Conservation (phyloP, 2,888 invertebrate genomes). For the Scaptomyza polygonia region DNA sequence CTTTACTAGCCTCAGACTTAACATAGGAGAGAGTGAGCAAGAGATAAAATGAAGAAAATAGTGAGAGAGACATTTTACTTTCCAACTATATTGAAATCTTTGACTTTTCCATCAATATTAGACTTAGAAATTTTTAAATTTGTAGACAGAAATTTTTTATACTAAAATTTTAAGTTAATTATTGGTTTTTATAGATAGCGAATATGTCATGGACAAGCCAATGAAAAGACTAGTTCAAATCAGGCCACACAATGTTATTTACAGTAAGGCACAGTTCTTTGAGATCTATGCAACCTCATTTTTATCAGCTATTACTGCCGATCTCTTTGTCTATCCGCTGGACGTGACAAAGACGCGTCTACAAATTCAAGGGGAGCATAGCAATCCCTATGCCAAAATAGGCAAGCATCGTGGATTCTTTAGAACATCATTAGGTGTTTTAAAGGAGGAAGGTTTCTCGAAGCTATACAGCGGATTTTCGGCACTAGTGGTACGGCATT, state of each 20-base stretch:
- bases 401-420: not conserved
- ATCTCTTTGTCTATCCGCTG: conserved; percentile 7
- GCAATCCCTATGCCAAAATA: not conserved
- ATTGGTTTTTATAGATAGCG: not conserved
- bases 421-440: not conserved
- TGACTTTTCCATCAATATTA: not conserved
- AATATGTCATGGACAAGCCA: not conserved
- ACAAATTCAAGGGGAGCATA: conserved; percentile 4
- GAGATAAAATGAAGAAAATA: not conserved
- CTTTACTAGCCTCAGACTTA: too few species aligned
- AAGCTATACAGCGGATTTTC: conserved; percentile 7
- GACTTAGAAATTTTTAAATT: not conserved
- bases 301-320: not conserved
- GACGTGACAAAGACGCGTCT: conserved; percentile 13
- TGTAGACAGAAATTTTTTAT: too few species aligned
- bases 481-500: not conserved
- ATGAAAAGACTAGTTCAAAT: not conserved
- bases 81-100: not conserved
- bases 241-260: not conserved
- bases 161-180: not conserved
- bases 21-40: not conserved
- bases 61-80: not conserved
- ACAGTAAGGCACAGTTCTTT: not conserved
- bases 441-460: not conserved
- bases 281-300: conserved; percentile 2